These are phyloP conservation scores for Eulemur rubriventer DNA, from an alignment of 2,797 vertebrate species.

Conservation along the genomic window DNA sequence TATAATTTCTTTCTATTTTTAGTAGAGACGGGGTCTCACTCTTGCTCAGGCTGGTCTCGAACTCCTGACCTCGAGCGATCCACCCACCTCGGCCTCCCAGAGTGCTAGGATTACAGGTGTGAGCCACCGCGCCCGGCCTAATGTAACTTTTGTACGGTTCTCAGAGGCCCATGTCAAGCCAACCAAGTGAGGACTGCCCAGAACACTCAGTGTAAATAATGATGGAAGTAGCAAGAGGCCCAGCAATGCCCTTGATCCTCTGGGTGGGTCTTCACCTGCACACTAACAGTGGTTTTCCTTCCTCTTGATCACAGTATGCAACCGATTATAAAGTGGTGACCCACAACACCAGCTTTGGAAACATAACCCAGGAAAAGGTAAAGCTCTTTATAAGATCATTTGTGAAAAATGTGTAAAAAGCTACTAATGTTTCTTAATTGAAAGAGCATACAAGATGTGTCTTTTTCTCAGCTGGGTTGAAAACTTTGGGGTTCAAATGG, in stretches of 20 bases:
- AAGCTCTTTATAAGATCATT: slow-evolving; percentile 14
- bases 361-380: slow-evolving; percentile 92
- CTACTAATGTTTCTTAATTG: background rate
- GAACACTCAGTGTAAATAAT: background rate
- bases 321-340: slow-evolving; percentile 90
- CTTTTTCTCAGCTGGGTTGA: background rate
- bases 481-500: background rate
- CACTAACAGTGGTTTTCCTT: slow-evolving; percentile 33
- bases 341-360: slow-evolving; percentile 90
- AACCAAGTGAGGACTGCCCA: background rate
- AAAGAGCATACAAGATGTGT: background rate
- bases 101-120: too few species aligned
- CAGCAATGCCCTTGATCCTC: background rate
- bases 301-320: slow-evolving; percentile 89
- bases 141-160: background rate
- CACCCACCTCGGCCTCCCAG: too few species aligned
- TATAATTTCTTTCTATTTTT: too few species aligned
- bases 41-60: too few species aligned
- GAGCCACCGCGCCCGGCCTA: too few species aligned
- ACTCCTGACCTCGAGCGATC: too few species aligned
- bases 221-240: background rate
- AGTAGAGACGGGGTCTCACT: too few species aligned
- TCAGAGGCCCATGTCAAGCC: background rate
- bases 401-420: background rate
- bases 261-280: background rate